A percentile compares a stretch with the other conserved stretches of the same genome.
Evolutionary conservation across 2,113 vertebrate genomes (phyloP).

Genomic region (Isurus oxyrinchus): DNA sequence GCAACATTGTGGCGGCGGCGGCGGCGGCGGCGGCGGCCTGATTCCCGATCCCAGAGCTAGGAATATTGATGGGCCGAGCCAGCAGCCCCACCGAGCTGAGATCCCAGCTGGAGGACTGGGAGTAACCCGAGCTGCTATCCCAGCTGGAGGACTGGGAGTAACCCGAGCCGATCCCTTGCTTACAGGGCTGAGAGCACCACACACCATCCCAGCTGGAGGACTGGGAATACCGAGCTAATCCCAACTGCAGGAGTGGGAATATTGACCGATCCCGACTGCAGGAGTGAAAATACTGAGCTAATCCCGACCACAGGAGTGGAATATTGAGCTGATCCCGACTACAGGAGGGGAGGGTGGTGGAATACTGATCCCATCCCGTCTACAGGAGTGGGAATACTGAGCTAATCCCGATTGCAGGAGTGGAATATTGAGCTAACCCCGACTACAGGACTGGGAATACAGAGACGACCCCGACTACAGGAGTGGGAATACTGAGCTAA

Average conservation of each 20-base stretch:
- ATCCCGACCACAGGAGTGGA: not conserved
- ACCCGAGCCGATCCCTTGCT: too few relatives aligned
- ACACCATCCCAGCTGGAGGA: too few relatives aligned
- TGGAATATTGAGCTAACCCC: not conserved
- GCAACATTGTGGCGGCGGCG: not conserved
- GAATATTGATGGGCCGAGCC: too few relatives aligned
- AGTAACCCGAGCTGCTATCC: too few relatives aligned
- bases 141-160: too few relatives aligned
- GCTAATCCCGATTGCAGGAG: too few relatives aligned
- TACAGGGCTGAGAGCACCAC: too few relatives aligned
- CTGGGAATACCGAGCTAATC: not conserved
- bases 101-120: too few relatives aligned
- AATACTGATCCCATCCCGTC: not conserved
- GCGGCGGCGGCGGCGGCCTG: too few relatives aligned
- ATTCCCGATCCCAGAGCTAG: too few relatives aligned
- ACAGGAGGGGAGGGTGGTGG: not conserved
- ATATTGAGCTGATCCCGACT: not conserved
- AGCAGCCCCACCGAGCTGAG: too few relatives aligned
- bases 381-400: not conserved
- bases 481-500: not conserved
- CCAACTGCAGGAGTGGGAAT: not conserved
- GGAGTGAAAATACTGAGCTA: not conserved
- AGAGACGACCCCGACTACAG: not conserved
- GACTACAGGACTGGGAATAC: not conserved
- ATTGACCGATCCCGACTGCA: not conserved